Evolutionary conservation across 1,140 invertebrate genomes (phyloP), one percentile per base, ranked within the genome.

Genomic region (Drosophila quadrilineata): DNA sequence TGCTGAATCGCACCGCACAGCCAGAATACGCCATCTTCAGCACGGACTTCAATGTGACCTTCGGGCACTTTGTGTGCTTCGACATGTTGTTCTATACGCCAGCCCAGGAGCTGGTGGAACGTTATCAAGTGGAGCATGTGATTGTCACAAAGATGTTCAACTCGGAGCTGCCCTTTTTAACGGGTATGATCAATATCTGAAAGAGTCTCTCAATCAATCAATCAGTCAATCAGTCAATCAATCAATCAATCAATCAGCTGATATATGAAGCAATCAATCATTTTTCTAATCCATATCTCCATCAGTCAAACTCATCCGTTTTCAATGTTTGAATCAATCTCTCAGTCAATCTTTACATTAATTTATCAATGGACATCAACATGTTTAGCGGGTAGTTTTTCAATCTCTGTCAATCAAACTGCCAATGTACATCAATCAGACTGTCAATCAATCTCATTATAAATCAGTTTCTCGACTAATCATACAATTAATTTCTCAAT

Each of bases 11-110:
- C 14, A 87, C 88, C 0, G 16, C 36, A 0, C 0, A 29, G 5
- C 71, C 84, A 0, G 91, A 94, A 62, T 90, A 57, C 5, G 90
- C 91, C 0, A 92, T 89, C 6, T 97, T 97, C 66, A 82, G 89
- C 1, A 97, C 96, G 0, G 95, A 96, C 85, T 97, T 97, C 77
- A 94, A 94, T 1, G 95, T 96, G 0, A 93, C 91, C 10, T 97
- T 98, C 84, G 96, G 95, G 0, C 91, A 93, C 8, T 92, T 96
- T 54, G 94, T 93, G 9, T 95, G 95, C 79, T 95, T 95, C 73
- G 96, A 97, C 79, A 92, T 97, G 26, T 62, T 96, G 0, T 96
- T 94, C 73, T 71, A 92, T 48, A 85, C 91, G 2, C 95, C 96
- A 0, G 67, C 86, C 3, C 58, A 77, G 45, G 66, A 86, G 19